Conservation (phyloP, 2,797 vertebrate species). For the Melanotaenia trifasciata region DNA sequence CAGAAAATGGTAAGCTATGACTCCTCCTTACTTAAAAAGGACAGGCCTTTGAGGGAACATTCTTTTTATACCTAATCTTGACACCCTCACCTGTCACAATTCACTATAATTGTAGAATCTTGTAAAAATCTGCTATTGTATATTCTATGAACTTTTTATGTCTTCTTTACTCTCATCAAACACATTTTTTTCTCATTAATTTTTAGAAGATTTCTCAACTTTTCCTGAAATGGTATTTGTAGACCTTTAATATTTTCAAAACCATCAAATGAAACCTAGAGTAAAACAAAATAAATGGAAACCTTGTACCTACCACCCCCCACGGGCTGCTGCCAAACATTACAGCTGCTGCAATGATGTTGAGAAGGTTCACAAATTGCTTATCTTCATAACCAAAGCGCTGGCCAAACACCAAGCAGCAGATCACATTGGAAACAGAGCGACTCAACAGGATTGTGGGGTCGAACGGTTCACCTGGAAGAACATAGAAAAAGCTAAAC, state of each 20-base stretch:
- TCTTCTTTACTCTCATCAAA: too few relatives aligned
- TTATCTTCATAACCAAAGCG: constrained; percentile 79
- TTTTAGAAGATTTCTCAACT: too few relatives aligned
- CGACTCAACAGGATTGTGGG: constrained; percentile 64
- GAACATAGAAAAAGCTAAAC: background rate
- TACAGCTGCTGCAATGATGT: constrained; percentile 22
- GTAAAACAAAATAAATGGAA: background rate
- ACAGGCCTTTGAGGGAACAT: too few relatives aligned
- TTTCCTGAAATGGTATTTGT: background rate
- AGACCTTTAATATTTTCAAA: too few relatives aligned
- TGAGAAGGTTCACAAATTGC: constrained; percentile 71
- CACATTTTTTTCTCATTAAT: too few relatives aligned
- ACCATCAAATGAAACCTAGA: background rate
- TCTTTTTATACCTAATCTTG: too few relatives aligned
- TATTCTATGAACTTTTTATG: too few relatives aligned
- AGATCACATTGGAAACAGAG: constrained; percentile 82
- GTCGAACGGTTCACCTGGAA: constrained; percentile 64
- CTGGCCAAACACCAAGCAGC: constrained; percentile 79
- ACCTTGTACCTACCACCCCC: constrained; percentile 69
- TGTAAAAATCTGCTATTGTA: too few relatives aligned
- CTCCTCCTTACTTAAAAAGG: too few relatives aligned
- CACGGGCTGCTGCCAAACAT: constrained; percentile 57
- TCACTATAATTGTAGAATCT: too few relatives aligned
- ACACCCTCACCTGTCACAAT: too few relatives aligned
- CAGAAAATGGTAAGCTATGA: too few relatives aligned